Base-by-base conservation (phyloP, 2,113 vertebrate genomes). In the Pangasianodon hypophthalmus region DNA sequence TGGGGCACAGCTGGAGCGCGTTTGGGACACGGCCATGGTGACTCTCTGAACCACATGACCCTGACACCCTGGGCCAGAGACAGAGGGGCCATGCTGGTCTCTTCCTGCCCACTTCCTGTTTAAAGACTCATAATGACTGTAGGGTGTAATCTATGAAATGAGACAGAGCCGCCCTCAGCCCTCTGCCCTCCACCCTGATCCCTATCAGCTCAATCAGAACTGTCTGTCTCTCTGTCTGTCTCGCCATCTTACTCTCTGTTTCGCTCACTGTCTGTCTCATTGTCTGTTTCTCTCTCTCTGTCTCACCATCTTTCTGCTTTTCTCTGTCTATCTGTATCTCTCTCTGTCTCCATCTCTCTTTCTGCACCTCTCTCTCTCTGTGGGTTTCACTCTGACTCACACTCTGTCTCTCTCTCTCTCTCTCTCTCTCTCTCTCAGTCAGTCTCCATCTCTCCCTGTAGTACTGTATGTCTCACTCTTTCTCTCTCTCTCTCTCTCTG, bases 81-180 rank as follows among this genome's bases (percentile, higher is more conserved):
- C 13, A 64, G 77, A 67, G 73, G 24, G 87, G 58, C 60, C 19
- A 26, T 81, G 52, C n/a, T 69, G 10, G 10, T 50, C 87, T 58
- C 60, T 56, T 83, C 87, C 87, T 26, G 44, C 79, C 62, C 50
- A 83, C 54, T 83, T 88, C 87, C 87, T 88, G 79, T 88, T 71
- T 83, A 69, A 46, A n/a, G 64, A 52, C 56, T 56, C 29, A 62
- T 83, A 71, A 88, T 83, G 84, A 88, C 62, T 37, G 87, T 48
- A 83, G 79, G 14, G 46, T 58, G 48, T 84, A 83, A 84, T 84
- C 48, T 71, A 29, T 19, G 80, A 37, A 88, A 82, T 41, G 79
- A 82, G 79, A 82, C 48, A 67, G 48, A 88, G 58, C 10, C 46
- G 29, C 46, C 84, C 60, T 84, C 32, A 37, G 37, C 73, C 21